Conservation (phyloP, 1,140 invertebrate genomes). For the Chrysopa pallens region DNA sequence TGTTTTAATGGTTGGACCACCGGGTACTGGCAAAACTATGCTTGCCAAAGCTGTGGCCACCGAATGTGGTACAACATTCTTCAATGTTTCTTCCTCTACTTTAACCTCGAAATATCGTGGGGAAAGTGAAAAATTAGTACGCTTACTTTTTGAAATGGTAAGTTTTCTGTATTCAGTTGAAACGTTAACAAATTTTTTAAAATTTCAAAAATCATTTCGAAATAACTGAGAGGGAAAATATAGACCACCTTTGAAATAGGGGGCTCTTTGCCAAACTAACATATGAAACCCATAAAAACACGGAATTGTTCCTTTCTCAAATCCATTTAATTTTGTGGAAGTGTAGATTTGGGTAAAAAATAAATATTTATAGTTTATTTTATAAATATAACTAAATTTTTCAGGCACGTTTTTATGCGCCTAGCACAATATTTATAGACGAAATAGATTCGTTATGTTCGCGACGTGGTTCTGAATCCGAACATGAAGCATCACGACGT, state of each 20-base stretch:
- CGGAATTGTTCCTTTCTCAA: no score
- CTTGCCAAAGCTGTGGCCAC: constrained; percentile 98
- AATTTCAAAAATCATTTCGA: no score
- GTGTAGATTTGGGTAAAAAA: no score
- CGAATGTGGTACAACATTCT: constrained; percentile 98
- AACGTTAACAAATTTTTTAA: no score
- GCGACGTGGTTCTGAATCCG: constrained; percentile 84
- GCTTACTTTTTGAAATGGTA: constrained; percentile 96
- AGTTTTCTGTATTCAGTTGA: no score
- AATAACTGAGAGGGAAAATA: no score
- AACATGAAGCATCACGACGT: constrained; percentile 93
- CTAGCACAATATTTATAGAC: constrained; percentile 98
- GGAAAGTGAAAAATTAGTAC: constrained; percentile 96
- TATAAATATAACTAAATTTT: no score
- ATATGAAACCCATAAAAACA: no score
- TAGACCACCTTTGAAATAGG: no score
- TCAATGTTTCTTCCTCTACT: constrained; percentile 95
- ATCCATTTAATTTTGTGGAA: no score
- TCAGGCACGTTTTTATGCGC: constrained; percentile 94
- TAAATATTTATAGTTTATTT: no score
- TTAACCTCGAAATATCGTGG: constrained; percentile 96
- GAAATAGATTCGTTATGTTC: constrained; percentile 99
- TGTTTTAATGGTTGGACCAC: constrained; percentile 93
- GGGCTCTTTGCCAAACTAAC: no score
- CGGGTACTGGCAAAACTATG: constrained; percentile 97